Conservation (phyloP, 2,888 invertebrate genomes). For the Sminthurinus aureus region DNA sequence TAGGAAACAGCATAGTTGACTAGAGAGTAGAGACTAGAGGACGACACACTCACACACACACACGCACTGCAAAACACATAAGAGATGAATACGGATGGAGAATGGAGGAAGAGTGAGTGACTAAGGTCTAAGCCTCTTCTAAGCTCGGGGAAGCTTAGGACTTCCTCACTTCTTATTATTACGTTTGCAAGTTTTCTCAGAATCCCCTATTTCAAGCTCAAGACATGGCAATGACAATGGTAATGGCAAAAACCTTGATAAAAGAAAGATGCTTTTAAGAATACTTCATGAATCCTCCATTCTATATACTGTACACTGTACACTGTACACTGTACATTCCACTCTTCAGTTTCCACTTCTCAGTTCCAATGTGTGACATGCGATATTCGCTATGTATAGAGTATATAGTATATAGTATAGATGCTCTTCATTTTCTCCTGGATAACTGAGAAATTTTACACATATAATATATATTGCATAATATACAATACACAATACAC, state of each 20-base stretch:
- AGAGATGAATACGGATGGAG: background rate
- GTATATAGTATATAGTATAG: background rate
- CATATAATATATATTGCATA: no score
- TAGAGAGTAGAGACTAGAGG: no score
- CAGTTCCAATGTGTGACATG: no score
- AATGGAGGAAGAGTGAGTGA: conserved; percentile 17
- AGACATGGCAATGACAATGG: conserved; percentile 1
- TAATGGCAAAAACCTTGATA: conserved; percentile 20
- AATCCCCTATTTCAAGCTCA: background rate
- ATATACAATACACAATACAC: background rate
- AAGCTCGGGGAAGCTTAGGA: conserved; percentile 30
- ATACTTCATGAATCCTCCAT: background rate
- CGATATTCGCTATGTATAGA: no score
- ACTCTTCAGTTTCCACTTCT: no score
- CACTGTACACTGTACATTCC: background rate
- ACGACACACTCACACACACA: no score
- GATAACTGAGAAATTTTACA: background rate
- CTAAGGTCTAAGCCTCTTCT: conserved; percentile 22
- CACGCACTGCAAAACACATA: background rate
- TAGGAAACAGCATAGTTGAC: background rate
- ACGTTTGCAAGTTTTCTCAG: conserved; percentile 27
- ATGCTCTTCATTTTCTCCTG: background rate
- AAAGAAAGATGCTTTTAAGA: conserved; percentile 21
- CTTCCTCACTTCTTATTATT: conserved; percentile 33
- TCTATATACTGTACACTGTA: background rate